Conservation (phyloP, 2,113 vertebrate species). For the Eleginops maclovinus region DNA sequence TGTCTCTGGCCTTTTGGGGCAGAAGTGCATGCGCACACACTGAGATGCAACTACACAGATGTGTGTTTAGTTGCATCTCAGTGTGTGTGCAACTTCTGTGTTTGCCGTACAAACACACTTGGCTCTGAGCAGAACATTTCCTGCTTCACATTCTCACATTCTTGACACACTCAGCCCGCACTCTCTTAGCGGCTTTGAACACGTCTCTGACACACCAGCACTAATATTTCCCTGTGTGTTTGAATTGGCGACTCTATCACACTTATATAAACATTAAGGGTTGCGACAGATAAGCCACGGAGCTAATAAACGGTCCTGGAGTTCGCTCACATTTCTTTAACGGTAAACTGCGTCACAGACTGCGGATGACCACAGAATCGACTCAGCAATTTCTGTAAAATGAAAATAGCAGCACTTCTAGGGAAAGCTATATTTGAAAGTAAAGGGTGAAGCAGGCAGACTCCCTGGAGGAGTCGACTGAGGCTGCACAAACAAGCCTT, state of each 20-base stretch:
- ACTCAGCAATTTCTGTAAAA: not conserved
- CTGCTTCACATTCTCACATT: constrained; percentile 36
- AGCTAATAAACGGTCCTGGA: not conserved
- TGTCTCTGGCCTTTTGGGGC: constrained; percentile 23
- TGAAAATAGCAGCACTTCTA: not conserved
- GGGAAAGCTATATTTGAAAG: not conserved
- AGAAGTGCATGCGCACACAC: not conserved
- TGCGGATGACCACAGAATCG: not conserved
- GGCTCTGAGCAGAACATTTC: not conserved
- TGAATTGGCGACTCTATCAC: constrained; percentile 14
- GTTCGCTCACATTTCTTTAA: not conserved
- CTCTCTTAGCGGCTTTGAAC: not conserved
- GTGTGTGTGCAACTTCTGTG: not conserved
- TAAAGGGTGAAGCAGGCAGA: not conserved
- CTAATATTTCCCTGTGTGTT: not conserved
- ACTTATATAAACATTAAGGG: not conserved
- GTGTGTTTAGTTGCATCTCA: no score
- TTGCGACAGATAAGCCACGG: constrained; percentile 16
- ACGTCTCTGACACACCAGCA: not conserved
- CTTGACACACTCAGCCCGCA: not conserved
- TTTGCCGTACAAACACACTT: not conserved
- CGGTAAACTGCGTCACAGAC: not conserved
- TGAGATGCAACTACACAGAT: no score
- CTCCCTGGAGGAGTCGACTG: not conserved
- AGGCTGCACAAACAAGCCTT: constrained; percentile 15